Percentiles rank a stretch among this genome's conserved stretches.
phyloP scores from a whole-genome alignment of 2,113 vertebrate genomes.

The Thunnus thynnus region DNA sequence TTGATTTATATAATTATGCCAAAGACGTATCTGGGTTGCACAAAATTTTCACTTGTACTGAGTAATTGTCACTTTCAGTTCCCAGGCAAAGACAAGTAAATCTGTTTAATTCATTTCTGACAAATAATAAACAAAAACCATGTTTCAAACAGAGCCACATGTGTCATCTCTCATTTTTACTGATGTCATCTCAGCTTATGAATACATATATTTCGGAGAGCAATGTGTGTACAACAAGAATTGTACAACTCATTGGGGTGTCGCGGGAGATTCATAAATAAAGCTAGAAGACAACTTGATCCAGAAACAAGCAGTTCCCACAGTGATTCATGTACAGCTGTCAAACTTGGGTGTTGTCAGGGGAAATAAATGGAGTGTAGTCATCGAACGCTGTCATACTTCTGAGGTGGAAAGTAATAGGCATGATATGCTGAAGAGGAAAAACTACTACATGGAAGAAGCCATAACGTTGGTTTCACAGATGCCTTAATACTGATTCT shows the following conservation, averaged over 20 bases:
- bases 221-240: not conserved
- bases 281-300: conserved; percentile 38
- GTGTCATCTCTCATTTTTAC: conserved; percentile 41
- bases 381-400: not conserved
- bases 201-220: conserved; percentile 43
- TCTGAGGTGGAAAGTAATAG: conserved; percentile 20
- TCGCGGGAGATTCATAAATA: conserved; percentile 51
- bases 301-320: conserved; percentile 24
- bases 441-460: not conserved
- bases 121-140: conserved; percentile 26
- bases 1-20: conserved; percentile 30
- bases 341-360: conserved; percentile 19
- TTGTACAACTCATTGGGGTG: conserved; percentile 7
- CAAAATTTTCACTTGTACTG: not conserved
- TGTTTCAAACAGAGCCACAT: not conserved
- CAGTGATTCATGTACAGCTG: conserved; percentile 59
- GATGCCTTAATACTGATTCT: not conserved
- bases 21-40: conserved; percentile 4
- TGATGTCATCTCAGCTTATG: conserved; percentile 16
- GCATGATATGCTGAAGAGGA: not conserved
- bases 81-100: not conserved
- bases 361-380: conserved; percentile 44
- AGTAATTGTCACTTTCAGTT: not conserved
- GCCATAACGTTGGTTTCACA: not conserved
- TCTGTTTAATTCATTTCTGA: conserved; percentile 23